These are phyloP conservation scores for Apantesis nais DNA, from an alignment of 2,888 invertebrate species.

Conservation along the genomic window DNA sequence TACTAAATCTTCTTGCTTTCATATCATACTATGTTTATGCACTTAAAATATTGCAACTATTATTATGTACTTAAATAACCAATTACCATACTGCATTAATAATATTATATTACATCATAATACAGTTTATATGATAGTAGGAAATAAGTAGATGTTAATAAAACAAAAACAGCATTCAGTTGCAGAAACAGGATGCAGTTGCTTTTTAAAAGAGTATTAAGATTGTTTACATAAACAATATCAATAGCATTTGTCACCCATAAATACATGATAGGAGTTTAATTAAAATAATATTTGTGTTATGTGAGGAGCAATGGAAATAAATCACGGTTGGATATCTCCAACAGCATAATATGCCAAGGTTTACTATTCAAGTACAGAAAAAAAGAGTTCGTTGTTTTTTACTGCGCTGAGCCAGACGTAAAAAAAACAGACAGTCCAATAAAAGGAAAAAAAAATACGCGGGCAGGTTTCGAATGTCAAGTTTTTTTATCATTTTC, in stretches of 20 bases:
- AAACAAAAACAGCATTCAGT: neutral
- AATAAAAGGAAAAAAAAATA: conserved; percentile 77
- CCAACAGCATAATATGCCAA: conserved; percentile 60
- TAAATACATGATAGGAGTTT: neutral
- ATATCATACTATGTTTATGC: neutral
- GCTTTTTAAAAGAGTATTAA: neutral
- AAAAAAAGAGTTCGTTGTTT: conserved; percentile 71
- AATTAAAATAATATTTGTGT: conserved; percentile 22
- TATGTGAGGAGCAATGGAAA: conserved; percentile 18
- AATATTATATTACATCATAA: neutral
- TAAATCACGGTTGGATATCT: conserved; percentile 39
- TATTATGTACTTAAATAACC: neutral
- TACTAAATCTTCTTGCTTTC: neutral
- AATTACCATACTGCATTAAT: neutral
- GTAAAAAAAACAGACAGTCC: conserved; percentile 79
- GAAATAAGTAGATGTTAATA: neutral
- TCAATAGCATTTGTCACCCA: conserved; percentile 7
- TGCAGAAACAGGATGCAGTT: neutral
- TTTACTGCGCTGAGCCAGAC: conserved; percentile 81
- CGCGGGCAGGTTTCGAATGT: conserved; percentile 82
- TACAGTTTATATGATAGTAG: neutral
- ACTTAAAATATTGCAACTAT: neutral
- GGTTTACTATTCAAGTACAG: conserved; percentile 63
- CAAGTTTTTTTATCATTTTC: conserved; percentile 68
- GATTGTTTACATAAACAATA: conserved; percentile 13